Evolutionary conservation across 2,113 vertebrate species (phyloP).

Genomic region (Caloenas nicobarica): DNA sequence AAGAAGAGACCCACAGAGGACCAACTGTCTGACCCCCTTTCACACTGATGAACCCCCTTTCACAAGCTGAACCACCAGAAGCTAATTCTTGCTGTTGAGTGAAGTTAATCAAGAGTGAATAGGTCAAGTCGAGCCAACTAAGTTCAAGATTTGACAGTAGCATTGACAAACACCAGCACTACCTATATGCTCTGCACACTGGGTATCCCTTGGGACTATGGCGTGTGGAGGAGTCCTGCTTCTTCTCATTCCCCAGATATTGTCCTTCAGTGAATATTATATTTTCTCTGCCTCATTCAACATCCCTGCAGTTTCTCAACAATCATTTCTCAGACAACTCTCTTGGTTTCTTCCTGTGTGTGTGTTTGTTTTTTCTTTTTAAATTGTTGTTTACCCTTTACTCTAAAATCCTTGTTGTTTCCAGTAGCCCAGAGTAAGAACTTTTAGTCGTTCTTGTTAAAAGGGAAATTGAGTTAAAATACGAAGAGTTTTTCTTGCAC

Average conservation of each 20-base stretch:
- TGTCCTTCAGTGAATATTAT: not conserved
- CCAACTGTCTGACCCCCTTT: not conserved
- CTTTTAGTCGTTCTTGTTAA: not conserved
- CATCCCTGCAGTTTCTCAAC: not conserved
- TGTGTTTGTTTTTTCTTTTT: not conserved
- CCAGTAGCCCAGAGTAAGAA: not conserved
- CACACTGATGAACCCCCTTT: fast-evolving
- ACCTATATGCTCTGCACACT: not conserved
- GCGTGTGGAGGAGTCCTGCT: not conserved
- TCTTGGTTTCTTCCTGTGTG: not conserved
- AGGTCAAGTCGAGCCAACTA: not conserved
- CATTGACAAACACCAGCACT: not conserved
- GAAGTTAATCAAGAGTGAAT: not conserved
- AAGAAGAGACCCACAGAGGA: not conserved
- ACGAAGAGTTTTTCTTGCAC: not conserved
- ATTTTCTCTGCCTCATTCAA: not conserved
- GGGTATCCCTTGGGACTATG: not conserved
- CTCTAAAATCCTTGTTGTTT: not conserved
- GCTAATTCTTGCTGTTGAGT: not conserved
- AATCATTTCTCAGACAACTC: not conserved
- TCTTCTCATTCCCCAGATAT: not conserved
- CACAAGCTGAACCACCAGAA: not conserved
- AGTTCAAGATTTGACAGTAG: not conserved
- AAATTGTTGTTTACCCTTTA: not conserved
- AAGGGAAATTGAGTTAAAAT: not conserved